These are phyloP conservation scores for Malacosoma neustria DNA, from an alignment of 2,888 invertebrate species.

Conservation along the genomic window DNA sequence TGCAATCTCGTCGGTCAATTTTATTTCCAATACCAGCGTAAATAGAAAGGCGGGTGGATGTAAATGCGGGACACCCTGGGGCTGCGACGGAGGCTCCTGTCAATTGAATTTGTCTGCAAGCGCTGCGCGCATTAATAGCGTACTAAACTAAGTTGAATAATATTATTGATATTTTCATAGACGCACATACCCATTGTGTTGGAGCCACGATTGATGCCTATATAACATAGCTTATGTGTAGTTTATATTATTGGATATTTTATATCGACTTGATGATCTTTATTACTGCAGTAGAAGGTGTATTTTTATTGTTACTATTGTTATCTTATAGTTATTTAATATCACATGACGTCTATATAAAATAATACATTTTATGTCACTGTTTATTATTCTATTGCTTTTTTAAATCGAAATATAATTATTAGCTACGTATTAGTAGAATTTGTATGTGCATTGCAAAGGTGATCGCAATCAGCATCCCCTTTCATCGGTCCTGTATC, in stretches of 20 bases:
- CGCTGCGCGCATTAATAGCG: constrained; percentile 61
- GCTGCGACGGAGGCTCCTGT: constrained; percentile 55
- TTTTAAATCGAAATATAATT: constrained; percentile 13
- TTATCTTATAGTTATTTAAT: constrained; percentile 38
- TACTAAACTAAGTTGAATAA: constrained; percentile 59
- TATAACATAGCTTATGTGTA: constrained; percentile 44
- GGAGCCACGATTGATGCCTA: constrained; percentile 34
- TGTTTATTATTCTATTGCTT: too few species aligned
- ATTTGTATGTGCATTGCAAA: neutral
- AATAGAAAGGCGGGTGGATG: constrained; percentile 60
- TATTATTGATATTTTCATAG: constrained; percentile 63
- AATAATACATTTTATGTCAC: too few species aligned
- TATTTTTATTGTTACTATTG: constrained; percentile 38
- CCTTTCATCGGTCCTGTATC: constrained; percentile 42
- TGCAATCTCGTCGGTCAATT: constrained; percentile 64
- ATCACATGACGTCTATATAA: too few species aligned
- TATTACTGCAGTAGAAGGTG: constrained; percentile 26
- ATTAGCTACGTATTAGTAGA: neutral
- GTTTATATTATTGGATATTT: constrained; percentile 47
- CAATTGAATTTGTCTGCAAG: constrained; percentile 74
- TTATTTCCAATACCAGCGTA: constrained; percentile 57
- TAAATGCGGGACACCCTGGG: constrained; percentile 59
- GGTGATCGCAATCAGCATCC: constrained; percentile 25
- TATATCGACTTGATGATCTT: constrained; percentile 25
- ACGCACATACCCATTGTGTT: constrained; percentile 44